A percentile compares a stretch with the other conserved stretches of the same genome.
Conservation (phyloP, 2,888 invertebrate genomes). For the Tiliacea aurago region DNA sequence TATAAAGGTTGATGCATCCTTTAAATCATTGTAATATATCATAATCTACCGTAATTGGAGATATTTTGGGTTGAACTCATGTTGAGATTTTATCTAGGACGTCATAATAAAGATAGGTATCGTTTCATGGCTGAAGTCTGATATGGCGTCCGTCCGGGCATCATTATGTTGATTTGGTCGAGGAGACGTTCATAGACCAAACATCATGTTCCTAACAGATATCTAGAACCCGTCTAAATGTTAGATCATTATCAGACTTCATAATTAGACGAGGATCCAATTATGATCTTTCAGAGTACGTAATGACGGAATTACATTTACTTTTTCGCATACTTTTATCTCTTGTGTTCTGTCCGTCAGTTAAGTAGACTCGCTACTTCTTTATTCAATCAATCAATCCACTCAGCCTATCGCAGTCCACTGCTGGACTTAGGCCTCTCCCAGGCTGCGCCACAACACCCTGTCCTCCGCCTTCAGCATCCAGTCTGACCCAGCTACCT, state of each 20-base stretch:
- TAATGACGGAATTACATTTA: background rate
- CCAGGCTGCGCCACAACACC: too few relatives aligned
- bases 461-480: too few relatives aligned
- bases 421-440: too few relatives aligned
- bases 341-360: background rate
- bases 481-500: too few relatives aligned
- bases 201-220: background rate
- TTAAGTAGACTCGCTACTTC: background rate
- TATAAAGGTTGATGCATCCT: constrained; percentile 80
- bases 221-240: background rate
- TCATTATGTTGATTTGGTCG: background rate
- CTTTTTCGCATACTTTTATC: background rate
- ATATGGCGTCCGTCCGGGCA: constrained; percentile 17
- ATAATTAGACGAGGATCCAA: background rate
- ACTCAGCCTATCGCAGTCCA: too few relatives aligned
- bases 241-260: background rate
- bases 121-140: constrained; percentile 36
- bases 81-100: constrained; percentile 51
- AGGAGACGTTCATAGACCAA: background rate
- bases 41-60: constrained; percentile 61
- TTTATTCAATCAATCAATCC: too few relatives aligned
- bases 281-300: background rate
- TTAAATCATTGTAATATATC: constrained; percentile 66
- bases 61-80: constrained; percentile 49
- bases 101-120: constrained; percentile 44